A percentile compares a stretch with the other conserved stretches of the same genome.
These are phyloP conservation scores for Psix sp. DNA, from an alignment of 1,140 invertebrate genomes.

Conservation along the genomic window DNA sequence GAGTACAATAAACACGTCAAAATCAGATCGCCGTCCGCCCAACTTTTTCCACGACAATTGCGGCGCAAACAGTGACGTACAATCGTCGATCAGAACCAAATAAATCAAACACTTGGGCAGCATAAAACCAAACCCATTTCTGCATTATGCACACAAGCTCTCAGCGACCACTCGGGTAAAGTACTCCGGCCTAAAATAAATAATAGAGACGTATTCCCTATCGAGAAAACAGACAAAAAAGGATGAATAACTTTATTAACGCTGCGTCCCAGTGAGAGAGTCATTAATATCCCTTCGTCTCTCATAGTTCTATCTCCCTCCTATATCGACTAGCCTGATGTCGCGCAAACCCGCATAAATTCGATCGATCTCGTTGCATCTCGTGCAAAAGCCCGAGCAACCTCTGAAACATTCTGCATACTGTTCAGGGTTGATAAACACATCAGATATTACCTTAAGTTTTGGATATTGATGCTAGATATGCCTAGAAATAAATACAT, in stretches of 20 bases:
- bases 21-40: slow-evolving; percentile 25
- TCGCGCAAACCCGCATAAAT: slow-evolving; percentile 44
- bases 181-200: slow-evolving; percentile 41
- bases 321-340: slow-evolving; percentile 18
- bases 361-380: slow-evolving; percentile 32
- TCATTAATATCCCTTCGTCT: slow-evolving; percentile 37
- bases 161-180: slow-evolving; percentile 19
- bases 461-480: slow-evolving; percentile 25
- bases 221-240: slow-evolving; percentile 7
- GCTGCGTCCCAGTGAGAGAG: slow-evolving; percentile 21
- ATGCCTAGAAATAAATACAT: slow-evolving; percentile 27
- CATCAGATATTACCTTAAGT: slow-evolving; percentile 29
- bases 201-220: slow-evolving; percentile 14
- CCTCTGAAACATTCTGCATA: slow-evolving; percentile 24
- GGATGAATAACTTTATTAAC: slow-evolving; percentile 53
- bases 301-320: slow-evolving; percentile 26
- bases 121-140: slow-evolving; percentile 34
- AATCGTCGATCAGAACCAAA: slow-evolving; percentile 42
- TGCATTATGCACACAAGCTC: slow-evolving; percentile 42
- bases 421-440: slow-evolving; percentile 41
- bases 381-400: slow-evolving; percentile 12
- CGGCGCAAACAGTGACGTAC: slow-evolving; percentile 30
- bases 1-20: slow-evolving; percentile 32
- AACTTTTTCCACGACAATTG: slow-evolving; percentile 29
- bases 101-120: slow-evolving; percentile 49